Evolutionary conservation across 2,888 invertebrate species (phyloP).

Genomic region (Drosophila monieri): DNA sequence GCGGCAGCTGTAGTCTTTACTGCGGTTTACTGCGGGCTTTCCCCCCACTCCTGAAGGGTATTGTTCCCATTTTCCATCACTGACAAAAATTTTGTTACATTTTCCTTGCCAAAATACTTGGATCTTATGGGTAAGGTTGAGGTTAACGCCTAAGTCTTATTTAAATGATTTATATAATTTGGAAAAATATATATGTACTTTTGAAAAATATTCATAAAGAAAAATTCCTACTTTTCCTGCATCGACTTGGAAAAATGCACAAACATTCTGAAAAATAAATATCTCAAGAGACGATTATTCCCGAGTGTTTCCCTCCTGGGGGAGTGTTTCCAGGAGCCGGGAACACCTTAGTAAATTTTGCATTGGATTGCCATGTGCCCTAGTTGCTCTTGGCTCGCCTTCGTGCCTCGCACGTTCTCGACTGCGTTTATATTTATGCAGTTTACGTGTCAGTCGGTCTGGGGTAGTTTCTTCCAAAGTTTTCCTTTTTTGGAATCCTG

Average conservation of each 20-base stretch:
- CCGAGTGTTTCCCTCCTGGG: neutral
- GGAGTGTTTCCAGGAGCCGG: neutral
- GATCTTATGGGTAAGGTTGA: neutral
- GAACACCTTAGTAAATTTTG: slow-evolving; percentile 44
- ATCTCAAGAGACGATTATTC: neutral
- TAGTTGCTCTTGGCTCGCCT: slow-evolving; percentile 25
- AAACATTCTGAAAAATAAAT: neutral
- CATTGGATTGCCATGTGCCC: slow-evolving; percentile 46
- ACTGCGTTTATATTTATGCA: slow-evolving; percentile 77
- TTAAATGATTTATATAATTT: too few relatives aligned
- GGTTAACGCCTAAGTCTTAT: neutral
- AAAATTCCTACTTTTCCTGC: neutral
- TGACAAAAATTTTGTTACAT: slow-evolving; percentile 1
- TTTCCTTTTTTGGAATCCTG: slow-evolving; percentile 14
- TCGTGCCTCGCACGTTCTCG: slow-evolving; percentile 57
- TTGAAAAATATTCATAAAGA: too few relatives aligned
- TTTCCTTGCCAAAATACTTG: neutral
- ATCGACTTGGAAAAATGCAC: neutral
- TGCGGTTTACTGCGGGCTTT: slow-evolving; percentile 5
- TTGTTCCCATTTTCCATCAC: neutral
- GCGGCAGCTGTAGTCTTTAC: slow-evolving; percentile 21
- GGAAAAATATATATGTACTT: too few relatives aligned
- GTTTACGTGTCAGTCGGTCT: slow-evolving; percentile 69
- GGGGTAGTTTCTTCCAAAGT: slow-evolving; percentile 19
- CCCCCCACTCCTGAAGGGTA: neutral